These are phyloP conservation scores for Pholis gunnellus DNA, from an alignment of 2,113 vertebrate genomes.

Conservation along the genomic window DNA sequence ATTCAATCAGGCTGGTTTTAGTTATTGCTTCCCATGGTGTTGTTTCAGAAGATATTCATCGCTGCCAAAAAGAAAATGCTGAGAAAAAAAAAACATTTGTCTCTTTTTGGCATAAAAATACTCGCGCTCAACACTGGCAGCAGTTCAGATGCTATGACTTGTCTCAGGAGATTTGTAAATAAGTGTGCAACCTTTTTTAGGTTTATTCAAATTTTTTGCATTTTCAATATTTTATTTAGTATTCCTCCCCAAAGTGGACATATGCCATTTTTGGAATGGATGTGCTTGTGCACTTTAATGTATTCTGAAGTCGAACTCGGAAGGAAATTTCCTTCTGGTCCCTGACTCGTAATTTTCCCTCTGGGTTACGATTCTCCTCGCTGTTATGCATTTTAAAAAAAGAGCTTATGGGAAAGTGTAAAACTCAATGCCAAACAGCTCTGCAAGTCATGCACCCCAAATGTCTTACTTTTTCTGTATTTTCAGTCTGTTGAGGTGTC, in stretches of 20 bases:
- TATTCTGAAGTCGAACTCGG: conserved; percentile 15
- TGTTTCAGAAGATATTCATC: neutral
- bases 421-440: neutral
- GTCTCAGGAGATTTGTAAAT: conserved; percentile 10
- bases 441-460: neutral
- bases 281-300: neutral
- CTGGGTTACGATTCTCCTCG: conserved; percentile 24
- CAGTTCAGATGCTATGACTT: neutral
- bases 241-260: neutral
- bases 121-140: neutral
- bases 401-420: conserved; percentile 27
- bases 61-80: neutral
- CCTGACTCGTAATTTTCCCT: neutral
- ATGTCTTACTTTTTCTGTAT: neutral
- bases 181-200: neutral
- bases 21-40: neutral
- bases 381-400: conserved; percentile 57
- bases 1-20: conserved; percentile 21
- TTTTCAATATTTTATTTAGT: neutral
- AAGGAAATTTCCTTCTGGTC: neutral
- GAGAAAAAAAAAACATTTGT: neutral
- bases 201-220: neutral
- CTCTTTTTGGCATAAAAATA: neutral
- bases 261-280: conserved; percentile 4
- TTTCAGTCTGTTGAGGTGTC: conserved; percentile 4